A percentile compares a stretch with the other conserved stretches of the same genome.
phyloP scores from a whole-genome alignment of 2,888 invertebrate species.

The Ichneumoninae sp. region DNA sequence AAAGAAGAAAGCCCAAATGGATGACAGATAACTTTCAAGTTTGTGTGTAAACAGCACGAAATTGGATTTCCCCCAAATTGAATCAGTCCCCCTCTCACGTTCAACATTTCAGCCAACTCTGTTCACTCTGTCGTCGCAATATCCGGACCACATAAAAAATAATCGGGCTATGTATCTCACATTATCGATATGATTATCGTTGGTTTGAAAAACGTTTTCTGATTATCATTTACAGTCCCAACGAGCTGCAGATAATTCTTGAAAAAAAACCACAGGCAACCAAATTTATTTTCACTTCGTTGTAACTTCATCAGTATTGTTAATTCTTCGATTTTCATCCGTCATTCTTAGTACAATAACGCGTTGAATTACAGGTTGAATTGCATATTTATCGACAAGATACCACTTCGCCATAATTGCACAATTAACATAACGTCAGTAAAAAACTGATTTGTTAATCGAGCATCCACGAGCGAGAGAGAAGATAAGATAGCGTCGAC shows the following conservation, averaged over 20 bases:
- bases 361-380: too few species aligned
- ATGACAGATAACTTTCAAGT: not conserved
- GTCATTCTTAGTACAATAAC: not conserved
- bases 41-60: not conserved
- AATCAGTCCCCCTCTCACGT: not conserved
- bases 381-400: not conserved
- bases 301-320: not conserved
- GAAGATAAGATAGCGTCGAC: conserved; percentile 16
- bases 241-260: not conserved
- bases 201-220: not conserved
- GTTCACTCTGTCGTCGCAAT: not conserved
- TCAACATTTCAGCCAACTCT: not conserved
- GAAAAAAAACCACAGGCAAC: not conserved
- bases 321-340: not conserved
- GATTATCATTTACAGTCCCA: not conserved
- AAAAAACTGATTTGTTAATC: conserved; percentile 48
- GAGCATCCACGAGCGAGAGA: not conserved
- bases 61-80: not conserved
- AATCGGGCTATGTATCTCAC: not conserved
- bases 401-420: not conserved
- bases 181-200: too few species aligned
- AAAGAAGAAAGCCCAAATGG: too few species aligned
- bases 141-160: not conserved
- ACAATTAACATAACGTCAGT: conserved; percentile 24
- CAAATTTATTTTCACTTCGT: not conserved